Base-by-base conservation (phyloP, 2,888 invertebrate genomes). In the Aleiodes testaceus region DNA sequence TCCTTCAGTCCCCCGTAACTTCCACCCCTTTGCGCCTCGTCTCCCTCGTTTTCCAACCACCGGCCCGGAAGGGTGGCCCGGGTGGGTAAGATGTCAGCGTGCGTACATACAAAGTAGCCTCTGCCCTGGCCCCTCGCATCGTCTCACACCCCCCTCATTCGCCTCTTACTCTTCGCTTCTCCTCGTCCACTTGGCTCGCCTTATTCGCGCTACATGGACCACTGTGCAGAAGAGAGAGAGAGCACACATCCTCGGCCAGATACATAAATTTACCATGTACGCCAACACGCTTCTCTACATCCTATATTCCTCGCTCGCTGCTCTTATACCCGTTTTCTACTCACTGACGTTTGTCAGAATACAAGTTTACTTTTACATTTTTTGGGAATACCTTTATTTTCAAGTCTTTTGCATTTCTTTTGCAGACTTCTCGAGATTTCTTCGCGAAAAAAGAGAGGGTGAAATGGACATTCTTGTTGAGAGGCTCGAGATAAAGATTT, bases 91-190 rank as follows among this genome's bases (percentile, higher is more conserved):
- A 85, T 85, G 85, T 84, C 84, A 83, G 86, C 84, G 80, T 87
- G 86, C 84, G 87, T 87, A 86, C 87, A 86, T 85, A 87, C 85
- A 87, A 86, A 87, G 85, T 86, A 86, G 86, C 85, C 84, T 80
- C 78, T 76, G 71, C 76, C 74, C 71, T 65, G 72, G 72, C 69
- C 72, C 36, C 72, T 71, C 59, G 68, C 50, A 50, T 66, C 63
- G 26, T 26, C 26, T 26, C 55, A 45, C 47, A 44, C 65, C 47
- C 63, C 55, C 16, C 53, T 22, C 11, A 22, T 59, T 63, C 55
- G 63, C 45, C 44, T 59, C 71, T 64, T 53, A 18, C 66, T 64
- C 53, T 63, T 61, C 49, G 12, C n/a, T 53, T 55, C 63, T 55
- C 50, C 49, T 61, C 65, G 70, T 67, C 44, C 69, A 66, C 66